Evolutionary conservation across 35 echinoderm and acorn worm genomes (phyloP).

Genomic region (Heliocidaris tuberculata): DNA sequence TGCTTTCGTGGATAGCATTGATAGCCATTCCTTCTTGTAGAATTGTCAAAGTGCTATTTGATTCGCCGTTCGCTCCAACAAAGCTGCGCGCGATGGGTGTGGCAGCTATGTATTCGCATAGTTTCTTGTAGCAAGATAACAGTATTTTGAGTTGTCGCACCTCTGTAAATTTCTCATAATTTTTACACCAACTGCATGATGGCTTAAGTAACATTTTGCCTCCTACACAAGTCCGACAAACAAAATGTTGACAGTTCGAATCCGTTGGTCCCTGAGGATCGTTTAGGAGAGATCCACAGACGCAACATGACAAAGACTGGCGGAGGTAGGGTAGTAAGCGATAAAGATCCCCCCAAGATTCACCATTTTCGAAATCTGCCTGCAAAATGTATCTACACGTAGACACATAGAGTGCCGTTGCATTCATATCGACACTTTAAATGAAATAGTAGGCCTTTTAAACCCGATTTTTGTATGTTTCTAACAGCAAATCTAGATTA

Average conservation of each 20-base stretch:
- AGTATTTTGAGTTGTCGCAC: conserved; percentile 87
- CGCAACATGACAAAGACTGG: conserved; percentile 98
- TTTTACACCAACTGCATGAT: conserved; percentile 96
- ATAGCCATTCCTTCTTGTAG: conserved; percentile 96
- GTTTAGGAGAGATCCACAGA: conserved; percentile 78
- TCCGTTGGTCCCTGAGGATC: conserved; percentile 89
- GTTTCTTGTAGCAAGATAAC: conserved; percentile 92
- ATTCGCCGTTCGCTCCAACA: conserved; percentile 80
- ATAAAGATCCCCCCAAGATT: conserved; percentile 92
- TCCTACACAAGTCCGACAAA: conserved; percentile 84
- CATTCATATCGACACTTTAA: conserved; percentile 75
- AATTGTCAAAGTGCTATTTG: conserved; percentile 78
- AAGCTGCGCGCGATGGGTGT: conserved; percentile 95
- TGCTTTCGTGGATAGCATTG: conserved; percentile 57
- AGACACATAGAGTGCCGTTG: conserved; percentile 91
- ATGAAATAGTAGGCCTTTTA: neutral
- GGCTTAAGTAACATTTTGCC: conserved; percentile 96
- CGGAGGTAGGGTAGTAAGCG: conserved; percentile 94
- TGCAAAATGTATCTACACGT: conserved; percentile 98
- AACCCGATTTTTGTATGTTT: neutral
- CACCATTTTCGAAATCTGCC: conserved; percentile 80
- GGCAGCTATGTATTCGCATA: conserved; percentile 95
- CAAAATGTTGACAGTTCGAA: conserved; percentile 95
- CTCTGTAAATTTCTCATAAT: conserved; percentile 83
- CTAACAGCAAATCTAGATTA: neutral